phyloP scores from a whole-genome alignment of 2,797 vertebrate genomes.

The Falco rusticolus region DNA sequence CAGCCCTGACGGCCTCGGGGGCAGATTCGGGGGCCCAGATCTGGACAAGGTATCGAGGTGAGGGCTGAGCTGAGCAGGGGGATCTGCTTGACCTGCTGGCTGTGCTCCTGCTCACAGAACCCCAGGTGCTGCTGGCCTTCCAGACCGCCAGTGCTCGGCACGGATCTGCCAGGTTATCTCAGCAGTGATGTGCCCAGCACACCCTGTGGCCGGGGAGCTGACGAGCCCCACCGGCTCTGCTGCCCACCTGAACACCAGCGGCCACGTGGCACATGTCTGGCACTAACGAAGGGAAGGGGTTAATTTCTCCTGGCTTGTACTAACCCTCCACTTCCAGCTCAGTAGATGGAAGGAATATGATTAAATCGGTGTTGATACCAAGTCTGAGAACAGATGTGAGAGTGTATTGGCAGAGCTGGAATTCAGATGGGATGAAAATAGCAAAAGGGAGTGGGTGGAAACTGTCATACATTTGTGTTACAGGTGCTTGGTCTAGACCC shows the following conservation, averaged over 20 bases:
- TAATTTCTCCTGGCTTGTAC: slow-evolving; percentile 5
- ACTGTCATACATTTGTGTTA: slow-evolving; percentile 38
- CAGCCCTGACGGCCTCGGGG: neutral
- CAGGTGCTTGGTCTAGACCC: slow-evolving; percentile 57
- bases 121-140: neutral
- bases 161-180: neutral
- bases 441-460: slow-evolving; percentile 43
- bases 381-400: slow-evolving; percentile 59
- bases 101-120: neutral
- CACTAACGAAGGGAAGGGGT: neutral
- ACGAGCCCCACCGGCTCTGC: fast-evolving
- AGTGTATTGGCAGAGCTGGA: slow-evolving; percentile 43
- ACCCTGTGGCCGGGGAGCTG: neutral
- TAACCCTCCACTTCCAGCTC: slow-evolving; percentile 17
- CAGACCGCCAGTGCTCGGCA: neutral
- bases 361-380: slow-evolving; percentile 35
- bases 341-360: slow-evolving; percentile 49
- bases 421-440: slow-evolving; percentile 57
- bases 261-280: fast-evolving
- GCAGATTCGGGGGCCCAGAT: neutral
- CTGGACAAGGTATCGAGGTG: neutral
- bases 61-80: neutral
- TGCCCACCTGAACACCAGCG: neutral
- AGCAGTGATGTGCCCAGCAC: neutral
- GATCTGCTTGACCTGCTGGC: neutral